phyloP scores from a whole-genome alignment of 2,797 vertebrate genomes.

The Neostethus bicornis region DNA sequence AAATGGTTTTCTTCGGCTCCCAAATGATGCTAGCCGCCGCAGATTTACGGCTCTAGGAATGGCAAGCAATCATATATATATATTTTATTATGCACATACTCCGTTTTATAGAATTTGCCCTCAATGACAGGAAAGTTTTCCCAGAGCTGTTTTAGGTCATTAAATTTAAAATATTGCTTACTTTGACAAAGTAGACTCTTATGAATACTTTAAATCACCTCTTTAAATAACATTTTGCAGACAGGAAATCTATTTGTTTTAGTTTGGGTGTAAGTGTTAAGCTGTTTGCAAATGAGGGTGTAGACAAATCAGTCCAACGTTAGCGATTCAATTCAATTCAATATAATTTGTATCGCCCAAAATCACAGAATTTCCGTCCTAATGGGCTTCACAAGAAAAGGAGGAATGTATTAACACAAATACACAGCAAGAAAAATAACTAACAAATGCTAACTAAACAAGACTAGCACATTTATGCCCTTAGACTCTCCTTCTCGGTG shows the following conservation, averaged over 20 bases:
- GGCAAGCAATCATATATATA: slow-evolving; percentile 58
- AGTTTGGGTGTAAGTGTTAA: slow-evolving; percentile 62
- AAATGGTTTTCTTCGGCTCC: slow-evolving; percentile 75
- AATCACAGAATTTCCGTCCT: too few relatives aligned
- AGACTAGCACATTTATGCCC: too few relatives aligned
- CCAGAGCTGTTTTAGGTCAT: slow-evolving; percentile 58
- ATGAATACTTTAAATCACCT: slow-evolving; percentile 55
- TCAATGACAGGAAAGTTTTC: slow-evolving; percentile 67
- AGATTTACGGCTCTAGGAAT: slow-evolving; percentile 71
- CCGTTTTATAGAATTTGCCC: slow-evolving; percentile 67
- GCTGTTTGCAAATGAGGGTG: slow-evolving; percentile 63
- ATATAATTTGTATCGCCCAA: too few relatives aligned
- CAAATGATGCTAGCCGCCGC: slow-evolving; percentile 67
- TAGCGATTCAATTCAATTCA: too few relatives aligned
- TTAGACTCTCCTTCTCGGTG: too few relatives aligned
- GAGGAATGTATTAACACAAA: too few relatives aligned
- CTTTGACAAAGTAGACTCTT: slow-evolving; percentile 51
- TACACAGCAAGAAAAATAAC: too few relatives aligned
- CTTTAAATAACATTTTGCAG: slow-evolving; percentile 47
- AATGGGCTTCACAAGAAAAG: too few relatives aligned
- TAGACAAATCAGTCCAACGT: slow-evolving; percentile 54
- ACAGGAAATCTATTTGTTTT: slow-evolving; percentile 52
- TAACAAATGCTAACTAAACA: too few relatives aligned
- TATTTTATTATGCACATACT: slow-evolving; percentile 66
- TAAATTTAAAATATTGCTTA: slow-evolving; percentile 56